Conservation (phyloP, 2,113 vertebrate genomes). For the Phyllostomus discolor region DNA sequence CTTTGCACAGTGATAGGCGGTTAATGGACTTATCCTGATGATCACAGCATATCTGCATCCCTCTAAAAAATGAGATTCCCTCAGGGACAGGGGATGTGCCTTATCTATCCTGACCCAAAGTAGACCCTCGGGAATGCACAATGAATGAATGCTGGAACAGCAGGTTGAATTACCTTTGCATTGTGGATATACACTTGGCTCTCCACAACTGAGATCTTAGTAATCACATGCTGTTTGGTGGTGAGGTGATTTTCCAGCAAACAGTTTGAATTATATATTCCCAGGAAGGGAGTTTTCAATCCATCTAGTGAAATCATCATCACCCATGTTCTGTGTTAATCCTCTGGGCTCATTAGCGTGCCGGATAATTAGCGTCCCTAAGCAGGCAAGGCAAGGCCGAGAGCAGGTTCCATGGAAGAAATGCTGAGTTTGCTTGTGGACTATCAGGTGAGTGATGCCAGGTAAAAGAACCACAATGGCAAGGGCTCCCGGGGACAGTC, state of each 20-base stretch:
- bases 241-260: background rate
- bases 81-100: background rate
- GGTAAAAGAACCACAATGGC: background rate
- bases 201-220: background rate
- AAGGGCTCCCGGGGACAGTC: background rate
- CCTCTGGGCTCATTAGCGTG: constrained; percentile 28
- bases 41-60: background rate
- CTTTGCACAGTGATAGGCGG: background rate
- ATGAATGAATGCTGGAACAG: background rate
- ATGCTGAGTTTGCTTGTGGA: background rate
- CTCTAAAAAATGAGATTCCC: background rate
- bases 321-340: background rate
- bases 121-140: background rate
- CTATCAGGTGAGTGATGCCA: no score
- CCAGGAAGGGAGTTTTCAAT: constrained; percentile 27
- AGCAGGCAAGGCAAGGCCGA: background rate
- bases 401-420: background rate
- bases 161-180: background rate
- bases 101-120: background rate
- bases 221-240: background rate
- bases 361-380: background rate
- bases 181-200: background rate
- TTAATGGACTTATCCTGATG: background rate
- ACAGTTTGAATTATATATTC: constrained; percentile 19
- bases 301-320: constrained; percentile 35